Conservation (phyloP, 2,113 vertebrate genomes). For the Rhagologus leucostigma region DNA sequence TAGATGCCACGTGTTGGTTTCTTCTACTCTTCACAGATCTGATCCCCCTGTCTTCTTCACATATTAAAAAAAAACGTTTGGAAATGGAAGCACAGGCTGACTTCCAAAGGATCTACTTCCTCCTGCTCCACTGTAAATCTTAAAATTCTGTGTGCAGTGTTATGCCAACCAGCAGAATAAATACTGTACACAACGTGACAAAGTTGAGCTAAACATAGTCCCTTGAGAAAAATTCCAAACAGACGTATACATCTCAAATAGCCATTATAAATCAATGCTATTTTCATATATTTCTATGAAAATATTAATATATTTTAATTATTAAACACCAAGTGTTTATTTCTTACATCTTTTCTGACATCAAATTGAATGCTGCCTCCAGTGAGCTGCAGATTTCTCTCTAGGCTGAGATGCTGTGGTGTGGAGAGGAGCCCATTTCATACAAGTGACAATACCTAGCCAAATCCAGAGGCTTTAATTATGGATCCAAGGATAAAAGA, state of each 20-base stretch:
- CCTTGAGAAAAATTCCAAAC: neutral
- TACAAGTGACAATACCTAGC: neutral
- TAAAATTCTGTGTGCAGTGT: neutral
- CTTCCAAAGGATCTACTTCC: neutral
- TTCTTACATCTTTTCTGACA: neutral
- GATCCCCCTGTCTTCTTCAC: neutral
- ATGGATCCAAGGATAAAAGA: neutral
- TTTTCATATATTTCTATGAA: neutral
- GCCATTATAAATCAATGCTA: neutral
- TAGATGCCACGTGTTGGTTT: neutral
- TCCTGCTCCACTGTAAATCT: neutral
- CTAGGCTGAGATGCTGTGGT: neutral
- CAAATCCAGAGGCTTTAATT: neutral
- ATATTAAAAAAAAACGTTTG: neutral
- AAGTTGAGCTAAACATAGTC: neutral
- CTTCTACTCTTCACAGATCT: neutral
- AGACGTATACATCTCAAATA: neutral
- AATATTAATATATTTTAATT: neutral
- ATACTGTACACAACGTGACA: neutral
- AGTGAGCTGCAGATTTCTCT: neutral
- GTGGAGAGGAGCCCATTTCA: neutral
- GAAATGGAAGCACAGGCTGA: neutral
- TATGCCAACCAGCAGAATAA: neutral
- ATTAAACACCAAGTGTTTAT: neutral
- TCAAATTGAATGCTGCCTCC: neutral